phyloP scores from a whole-genome alignment of 1,140 invertebrate genomes.

The Teleopsis dalmanni region DNA sequence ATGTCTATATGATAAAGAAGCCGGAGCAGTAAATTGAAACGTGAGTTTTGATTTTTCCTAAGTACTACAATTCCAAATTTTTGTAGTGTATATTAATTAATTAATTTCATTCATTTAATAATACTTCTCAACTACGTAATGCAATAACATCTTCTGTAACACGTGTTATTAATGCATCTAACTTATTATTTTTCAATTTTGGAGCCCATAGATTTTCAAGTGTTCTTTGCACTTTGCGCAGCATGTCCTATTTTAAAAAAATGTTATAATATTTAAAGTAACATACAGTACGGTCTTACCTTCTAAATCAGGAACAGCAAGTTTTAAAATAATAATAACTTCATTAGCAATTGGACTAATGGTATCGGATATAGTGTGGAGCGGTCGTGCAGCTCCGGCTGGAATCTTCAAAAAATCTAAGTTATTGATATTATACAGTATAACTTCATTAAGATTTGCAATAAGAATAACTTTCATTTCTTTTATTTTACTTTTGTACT shows the following conservation, averaged over 20 bases:
- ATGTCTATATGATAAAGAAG: too few species aligned
- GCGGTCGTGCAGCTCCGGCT: slow-evolving; percentile 22
- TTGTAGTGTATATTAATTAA: too few species aligned
- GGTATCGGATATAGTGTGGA: slow-evolving; percentile 36
- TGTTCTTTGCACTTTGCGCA: slow-evolving; percentile 8
- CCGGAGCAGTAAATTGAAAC: too few species aligned
- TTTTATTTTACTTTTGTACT: slow-evolving; percentile 26
- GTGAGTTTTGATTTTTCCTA: too few species aligned
- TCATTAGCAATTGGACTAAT: slow-evolving; percentile 24
- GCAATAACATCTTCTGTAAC: slow-evolving; percentile 30
- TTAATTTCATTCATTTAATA: too few species aligned
- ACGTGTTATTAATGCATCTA: slow-evolving; percentile 31
- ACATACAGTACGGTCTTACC: not conserved
- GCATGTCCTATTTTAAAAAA: slow-evolving; percentile 4
- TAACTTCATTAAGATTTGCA: slow-evolving; percentile 30
- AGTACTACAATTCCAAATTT: too few species aligned
- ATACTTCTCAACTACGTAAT: too few species aligned
- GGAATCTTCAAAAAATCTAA: slow-evolving; percentile 23
- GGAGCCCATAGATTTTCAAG: slow-evolving; percentile 21
- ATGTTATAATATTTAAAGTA: not conserved
- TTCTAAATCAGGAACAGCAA: slow-evolving; percentile 8
- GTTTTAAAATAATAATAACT: slow-evolving; percentile 31
- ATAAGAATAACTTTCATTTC: slow-evolving; percentile 35
- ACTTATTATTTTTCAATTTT: slow-evolving; percentile 19
- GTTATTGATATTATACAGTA: not conserved